Evolutionary conservation across 2,888 invertebrate genomes (phyloP), one percentile per base, ranked within the genome.

Genomic region (Ypsolopha scabrella): DNA sequence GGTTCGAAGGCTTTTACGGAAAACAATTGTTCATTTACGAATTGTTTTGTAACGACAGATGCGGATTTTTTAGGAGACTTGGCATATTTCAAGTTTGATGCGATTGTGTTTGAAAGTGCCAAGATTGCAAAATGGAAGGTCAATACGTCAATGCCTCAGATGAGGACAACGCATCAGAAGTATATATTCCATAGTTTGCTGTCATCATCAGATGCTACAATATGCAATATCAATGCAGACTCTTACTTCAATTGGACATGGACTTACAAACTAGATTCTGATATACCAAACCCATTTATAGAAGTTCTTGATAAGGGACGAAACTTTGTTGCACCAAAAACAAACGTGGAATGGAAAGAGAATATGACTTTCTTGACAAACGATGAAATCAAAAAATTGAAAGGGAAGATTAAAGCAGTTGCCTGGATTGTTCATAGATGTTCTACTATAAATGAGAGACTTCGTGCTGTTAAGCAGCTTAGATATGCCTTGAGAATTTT

Each of bases 241-340:
- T 58, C 67, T 33, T 83, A 65, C 52, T 85, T 86, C 53, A 86
- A 87, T 53, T 83, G 80, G 77, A 86, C 86, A 0, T 86, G 85
- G 82, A 70, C 75, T 1, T 87, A 83, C 48, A 83, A 76, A 63
- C 58, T 79, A 1, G 63, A 68, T 56, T 80, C 85, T 0, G 81
- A 87, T 54, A 74, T 83, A 24, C 61, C 70, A 0, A 72, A 64
- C 51, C 77, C 80, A 2, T 83, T 75, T 51, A 69, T 87, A 35
- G 72, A 74, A 62, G 75, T 86, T 0, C 71, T 50, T 43, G 71
- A 82, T 55, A 48, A 61, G 2, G 52, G 58, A 14, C 73, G 70
- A 0, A 59, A 63, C 7, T 35, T 69, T 13, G 57, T 80, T 9
- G 79, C 76, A 11, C 82, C 83, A 0, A 65, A 53, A 41, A 14